Evolutionary conservation across 2,113 vertebrate genomes (phyloP), one percentile per base, ranked within the genome.

Genomic region (Dromas ardeola): DNA sequence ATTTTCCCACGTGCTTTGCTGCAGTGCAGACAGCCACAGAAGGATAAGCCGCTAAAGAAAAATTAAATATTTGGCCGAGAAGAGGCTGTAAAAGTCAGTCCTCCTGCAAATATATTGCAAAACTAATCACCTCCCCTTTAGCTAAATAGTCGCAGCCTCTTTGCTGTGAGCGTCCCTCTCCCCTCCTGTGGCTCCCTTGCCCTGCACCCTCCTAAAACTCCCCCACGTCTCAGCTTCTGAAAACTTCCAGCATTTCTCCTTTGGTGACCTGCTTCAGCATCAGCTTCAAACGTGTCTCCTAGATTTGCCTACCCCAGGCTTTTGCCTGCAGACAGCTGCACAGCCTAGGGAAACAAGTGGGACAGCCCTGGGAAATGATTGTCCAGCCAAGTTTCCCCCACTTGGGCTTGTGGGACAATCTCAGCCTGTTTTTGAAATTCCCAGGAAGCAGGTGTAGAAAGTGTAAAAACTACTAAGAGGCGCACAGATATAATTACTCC

Each of bases 161-260:
- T 73, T 59, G 14, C n/a, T 53, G 20, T 0, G 0, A 49, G 27
- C 27, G 23, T 49, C 26, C 18, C 20, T 62, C 32, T 81, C 19
- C 34, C 4, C 4, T 86, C 25, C 42, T 27, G 30, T n/a, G 19
- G 18, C 13, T 92, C 5, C 8, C 38, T 63, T 49, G 15, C 32
- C 29, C 69, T 81, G 18, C 27, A 86, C n/a, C 42, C 23, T 84
- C 26, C 47, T 69, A 42, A 76, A 93, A 76, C 14, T 58, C 30
- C 23, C 20, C 6, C 11, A 27, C 8, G 6, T 78, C 34, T 84
- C 69, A 78, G 40, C 10, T 89, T 26, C 77, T 73, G 29, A 43
- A 63, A 74, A 65, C 15, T 86, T 92, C 34, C 30, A 84, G 19
- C 5, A 5, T 74, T 78, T 93, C 43, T 78, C 16, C 65, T 93